Evolutionary conservation across 1,140 invertebrate genomes (phyloP).

Genomic region (Lanistes nyassanus): DNA sequence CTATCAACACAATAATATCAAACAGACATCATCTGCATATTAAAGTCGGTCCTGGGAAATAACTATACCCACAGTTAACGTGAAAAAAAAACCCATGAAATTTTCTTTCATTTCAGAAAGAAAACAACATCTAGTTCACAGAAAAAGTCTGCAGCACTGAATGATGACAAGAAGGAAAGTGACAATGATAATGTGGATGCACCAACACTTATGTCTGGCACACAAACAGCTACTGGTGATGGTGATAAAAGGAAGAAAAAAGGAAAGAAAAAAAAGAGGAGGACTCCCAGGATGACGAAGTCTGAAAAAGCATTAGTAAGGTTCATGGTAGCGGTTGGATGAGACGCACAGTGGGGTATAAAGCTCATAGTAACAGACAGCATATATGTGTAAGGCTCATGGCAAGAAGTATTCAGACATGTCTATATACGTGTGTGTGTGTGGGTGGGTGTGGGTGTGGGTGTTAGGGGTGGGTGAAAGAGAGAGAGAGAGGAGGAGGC

Average conservation of each 20-base stretch:
- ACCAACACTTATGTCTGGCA: conserved; percentile 19
- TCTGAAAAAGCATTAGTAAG: conserved; percentile 50
- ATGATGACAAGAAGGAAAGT: conserved; percentile 18
- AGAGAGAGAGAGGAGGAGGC: no score
- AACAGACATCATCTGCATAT: no score
- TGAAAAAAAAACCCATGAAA: no score
- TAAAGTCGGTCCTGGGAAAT: no score
- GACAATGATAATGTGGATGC: conserved; percentile 14
- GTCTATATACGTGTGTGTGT: neutral
- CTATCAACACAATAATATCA: no score
- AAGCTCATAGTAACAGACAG: no score
- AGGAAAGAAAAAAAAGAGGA: conserved; percentile 41
- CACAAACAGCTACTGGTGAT: neutral
- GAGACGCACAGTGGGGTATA: neutral
- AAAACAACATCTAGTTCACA: neutral
- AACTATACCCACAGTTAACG: no score
- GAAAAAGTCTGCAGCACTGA: neutral
- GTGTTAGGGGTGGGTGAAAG: neutral
- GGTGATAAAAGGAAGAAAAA: conserved; percentile 19
- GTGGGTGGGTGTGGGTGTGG: neutral
- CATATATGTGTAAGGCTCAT: no score
- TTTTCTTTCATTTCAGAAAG: conserved; percentile 13
- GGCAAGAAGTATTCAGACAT: no score
- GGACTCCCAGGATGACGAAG: conserved; percentile 41
- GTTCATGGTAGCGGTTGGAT: neutral